A percentile compares a stretch with the other conserved stretches of the same genome.
phyloP scores from a whole-genome alignment of 2,888 invertebrate species.

The Pocota personata region DNA sequence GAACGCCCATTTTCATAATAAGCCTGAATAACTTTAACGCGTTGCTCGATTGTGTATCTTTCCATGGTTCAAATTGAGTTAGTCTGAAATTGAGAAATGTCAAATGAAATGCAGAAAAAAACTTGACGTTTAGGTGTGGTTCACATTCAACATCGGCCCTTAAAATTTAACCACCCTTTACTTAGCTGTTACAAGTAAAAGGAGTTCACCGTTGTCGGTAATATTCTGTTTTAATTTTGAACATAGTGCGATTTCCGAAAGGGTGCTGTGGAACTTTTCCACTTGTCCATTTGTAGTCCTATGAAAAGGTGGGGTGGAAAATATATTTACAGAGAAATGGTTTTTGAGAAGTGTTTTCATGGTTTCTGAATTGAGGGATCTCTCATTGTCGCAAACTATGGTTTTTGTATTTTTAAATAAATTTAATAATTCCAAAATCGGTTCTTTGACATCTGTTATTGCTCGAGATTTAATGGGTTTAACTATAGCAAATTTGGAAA shows the following conservation, averaged over 20 bases:
- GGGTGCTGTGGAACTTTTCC: slow-evolving; percentile 29
- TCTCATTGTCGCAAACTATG: not conserved
- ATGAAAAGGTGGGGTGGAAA: too few relatives aligned
- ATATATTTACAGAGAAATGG: not conserved
- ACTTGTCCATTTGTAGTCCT: too few relatives aligned
- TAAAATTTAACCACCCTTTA: too few relatives aligned
- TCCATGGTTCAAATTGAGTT: too few relatives aligned
- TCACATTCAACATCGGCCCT: too few relatives aligned
- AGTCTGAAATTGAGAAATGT: too few relatives aligned
- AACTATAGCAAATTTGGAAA: not conserved
- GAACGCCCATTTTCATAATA: too few relatives aligned
- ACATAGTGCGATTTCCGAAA: slow-evolving; percentile 9
- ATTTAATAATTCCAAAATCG: not conserved
- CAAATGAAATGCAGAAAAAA: too few relatives aligned
- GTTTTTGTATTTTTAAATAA: not conserved
- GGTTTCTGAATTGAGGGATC: not conserved
- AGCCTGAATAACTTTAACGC: too few relatives aligned
- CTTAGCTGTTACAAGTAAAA: slow-evolving; percentile 25
- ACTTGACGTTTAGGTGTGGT: too few relatives aligned
- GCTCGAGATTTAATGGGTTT: not conserved
- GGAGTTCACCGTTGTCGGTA: not conserved
- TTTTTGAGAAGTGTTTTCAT: too few relatives aligned
- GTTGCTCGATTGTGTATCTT: too few relatives aligned
- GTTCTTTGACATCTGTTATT: not conserved
- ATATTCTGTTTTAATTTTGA: slow-evolving; percentile 3